These are phyloP conservation scores for Parthenolecanium corni DNA, from an alignment of 2,888 invertebrate species.

Conservation along the genomic window DNA sequence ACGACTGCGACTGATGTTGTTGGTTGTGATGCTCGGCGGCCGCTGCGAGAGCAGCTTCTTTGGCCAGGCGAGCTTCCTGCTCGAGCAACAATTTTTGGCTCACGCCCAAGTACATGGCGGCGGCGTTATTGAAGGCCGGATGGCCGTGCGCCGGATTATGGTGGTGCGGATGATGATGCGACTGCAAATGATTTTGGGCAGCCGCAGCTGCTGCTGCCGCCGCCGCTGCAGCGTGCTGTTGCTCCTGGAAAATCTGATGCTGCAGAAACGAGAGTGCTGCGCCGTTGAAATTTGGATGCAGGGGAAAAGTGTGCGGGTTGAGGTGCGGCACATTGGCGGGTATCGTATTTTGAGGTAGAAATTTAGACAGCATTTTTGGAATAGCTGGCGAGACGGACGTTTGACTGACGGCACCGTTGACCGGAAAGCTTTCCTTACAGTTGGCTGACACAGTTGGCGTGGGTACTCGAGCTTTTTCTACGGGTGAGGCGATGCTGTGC, in stretches of 20 bases:
- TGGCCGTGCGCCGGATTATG: slow-evolving; percentile 34
- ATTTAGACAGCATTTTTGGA: slow-evolving; percentile 25
- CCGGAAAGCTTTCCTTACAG: not conserved
- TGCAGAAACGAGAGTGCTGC: slow-evolving; percentile 34
- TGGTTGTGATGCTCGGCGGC: slow-evolving; percentile 39
- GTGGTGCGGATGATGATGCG: slow-evolving; percentile 40
- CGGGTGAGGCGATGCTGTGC: slow-evolving; percentile 38
- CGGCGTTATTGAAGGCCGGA: slow-evolving; percentile 39
- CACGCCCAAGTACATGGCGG: slow-evolving; percentile 62
- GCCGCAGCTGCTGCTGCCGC: slow-evolving; percentile 4
- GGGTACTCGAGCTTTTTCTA: slow-evolving; percentile 1
- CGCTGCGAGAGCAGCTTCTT: slow-evolving; percentile 46
- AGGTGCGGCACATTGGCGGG: slow-evolving; percentile 29
- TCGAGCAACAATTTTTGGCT: slow-evolving; percentile 68
- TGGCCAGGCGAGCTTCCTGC: slow-evolving; percentile 62
- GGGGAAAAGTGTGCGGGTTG: slow-evolving; percentile 40
- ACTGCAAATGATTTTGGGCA: slow-evolving; percentile 18
- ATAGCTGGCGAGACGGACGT: slow-evolving; percentile 26
- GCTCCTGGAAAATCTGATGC: slow-evolving; percentile 41
- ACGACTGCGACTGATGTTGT: slow-evolving; percentile 40
- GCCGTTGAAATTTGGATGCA: slow-evolving; percentile 39
- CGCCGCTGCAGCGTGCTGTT: slow-evolving; percentile 36
- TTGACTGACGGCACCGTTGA: not conserved
- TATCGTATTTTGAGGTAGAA: slow-evolving; percentile 31
- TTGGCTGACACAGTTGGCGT: not conserved